phyloP scores from a whole-genome alignment of 2,888 invertebrate genomes.

The Tanypteryx hageni region DNA sequence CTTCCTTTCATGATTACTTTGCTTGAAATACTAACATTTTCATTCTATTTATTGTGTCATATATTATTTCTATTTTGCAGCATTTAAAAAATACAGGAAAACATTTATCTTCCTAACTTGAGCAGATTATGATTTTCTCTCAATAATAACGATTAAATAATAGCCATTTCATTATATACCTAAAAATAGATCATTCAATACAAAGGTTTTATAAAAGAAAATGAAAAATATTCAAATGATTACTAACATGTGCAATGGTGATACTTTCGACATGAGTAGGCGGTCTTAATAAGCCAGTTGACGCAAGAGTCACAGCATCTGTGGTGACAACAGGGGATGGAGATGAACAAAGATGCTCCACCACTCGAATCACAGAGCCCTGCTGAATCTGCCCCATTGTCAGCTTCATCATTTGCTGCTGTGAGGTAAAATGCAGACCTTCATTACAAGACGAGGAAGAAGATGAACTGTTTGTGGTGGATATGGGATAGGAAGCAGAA shows the following conservation, averaged over 20 bases:
- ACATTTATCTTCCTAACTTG: too few relatives aligned
- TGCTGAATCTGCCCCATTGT: constrained; percentile 57
- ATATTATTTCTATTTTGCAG: too few relatives aligned
- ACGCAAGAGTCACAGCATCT: constrained; percentile 31
- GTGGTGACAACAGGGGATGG: constrained; percentile 36
- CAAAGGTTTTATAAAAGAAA: not conserved
- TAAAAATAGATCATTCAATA: not conserved
- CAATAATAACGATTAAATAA: too few relatives aligned
- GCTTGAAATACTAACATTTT: too few relatives aligned
- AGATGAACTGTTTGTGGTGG: constrained; percentile 19
- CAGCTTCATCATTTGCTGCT: constrained; percentile 50
- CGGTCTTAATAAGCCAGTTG: constrained; percentile 10
- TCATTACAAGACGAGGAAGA: constrained; percentile 57
- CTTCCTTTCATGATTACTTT: too few relatives aligned
- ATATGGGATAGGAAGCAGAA: constrained; percentile 34
- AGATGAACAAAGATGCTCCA: constrained; percentile 47
- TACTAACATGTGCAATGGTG: constrained; percentile 43
- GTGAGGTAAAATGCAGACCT: constrained; percentile 40
- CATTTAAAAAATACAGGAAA: too few relatives aligned
- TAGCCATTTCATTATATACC: too few relatives aligned
- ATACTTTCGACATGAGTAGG: constrained; percentile 43
- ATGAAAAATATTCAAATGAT: not conserved
- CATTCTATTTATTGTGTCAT: too few relatives aligned
- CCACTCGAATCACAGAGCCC: constrained; percentile 55
- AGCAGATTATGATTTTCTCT: too few relatives aligned